These are phyloP conservation scores for Cancer borealis DNA, from an alignment of 2,888 invertebrate species.

Conservation along the genomic window DNA sequence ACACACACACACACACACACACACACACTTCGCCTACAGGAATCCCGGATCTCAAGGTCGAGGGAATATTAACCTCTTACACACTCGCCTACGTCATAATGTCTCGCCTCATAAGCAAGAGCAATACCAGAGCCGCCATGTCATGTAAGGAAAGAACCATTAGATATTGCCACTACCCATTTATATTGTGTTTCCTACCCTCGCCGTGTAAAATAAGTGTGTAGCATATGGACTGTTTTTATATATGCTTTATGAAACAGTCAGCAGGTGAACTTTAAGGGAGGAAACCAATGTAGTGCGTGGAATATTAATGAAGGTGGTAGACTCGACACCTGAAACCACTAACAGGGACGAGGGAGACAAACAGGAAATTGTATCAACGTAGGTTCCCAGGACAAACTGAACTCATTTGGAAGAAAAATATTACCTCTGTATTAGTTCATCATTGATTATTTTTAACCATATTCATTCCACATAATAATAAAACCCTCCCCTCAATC, in stretches of 20 bases:
- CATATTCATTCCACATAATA: too few species aligned
- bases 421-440: too few species aligned
- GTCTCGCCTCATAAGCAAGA: not conserved
- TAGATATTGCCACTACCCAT: too few species aligned
- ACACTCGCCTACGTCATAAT: not conserved
- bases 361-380: not conserved
- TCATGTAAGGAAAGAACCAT: not conserved
- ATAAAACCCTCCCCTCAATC: too few species aligned
- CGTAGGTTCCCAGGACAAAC: not conserved
- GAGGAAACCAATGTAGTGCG: not conserved
- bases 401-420: too few species aligned
- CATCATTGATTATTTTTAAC: too few species aligned
- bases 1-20: not conserved
- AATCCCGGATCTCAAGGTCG: constrained; percentile 1
- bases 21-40: constrained; percentile 30
- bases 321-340: not conserved
- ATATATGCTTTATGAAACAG: not conserved
- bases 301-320: constrained; percentile 6
- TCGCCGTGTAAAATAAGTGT: too few species aligned
- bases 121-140: not conserved
- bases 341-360: not conserved
- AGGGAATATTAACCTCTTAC: constrained; percentile 29
- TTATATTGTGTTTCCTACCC: too few species aligned
- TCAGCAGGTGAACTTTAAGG: constrained; percentile 9
- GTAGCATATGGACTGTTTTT: too few species aligned